Evolutionary conservation across 2,888 invertebrate species (phyloP).

Genomic region (Rhagonycha lutea): DNA sequence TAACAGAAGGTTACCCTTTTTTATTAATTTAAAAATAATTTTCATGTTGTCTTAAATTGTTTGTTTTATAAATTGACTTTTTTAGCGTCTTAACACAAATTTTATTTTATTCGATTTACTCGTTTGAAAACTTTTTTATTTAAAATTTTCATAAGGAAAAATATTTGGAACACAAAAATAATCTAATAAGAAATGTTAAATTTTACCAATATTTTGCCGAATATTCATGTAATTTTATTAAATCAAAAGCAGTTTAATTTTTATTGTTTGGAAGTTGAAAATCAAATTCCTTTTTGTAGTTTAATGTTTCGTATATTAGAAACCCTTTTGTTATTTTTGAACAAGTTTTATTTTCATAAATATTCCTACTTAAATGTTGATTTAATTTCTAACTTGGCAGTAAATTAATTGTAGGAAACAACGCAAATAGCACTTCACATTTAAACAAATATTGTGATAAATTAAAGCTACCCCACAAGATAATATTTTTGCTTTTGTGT

Average conservation of each 20-base stretch:
- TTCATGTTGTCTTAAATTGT: too few relatives aligned
- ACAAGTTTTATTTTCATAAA: background rate
- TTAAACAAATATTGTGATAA: constrained; percentile 6
- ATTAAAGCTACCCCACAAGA: constrained; percentile 17
- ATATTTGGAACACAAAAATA: background rate
- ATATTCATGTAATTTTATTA: background rate
- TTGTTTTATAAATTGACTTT: too few relatives aligned
- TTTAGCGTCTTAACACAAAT: background rate
- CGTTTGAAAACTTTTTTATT: background rate
- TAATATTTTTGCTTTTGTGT: constrained; percentile 18
- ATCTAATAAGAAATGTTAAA: background rate
- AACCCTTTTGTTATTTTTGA: background rate
- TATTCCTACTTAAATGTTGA: background rate
- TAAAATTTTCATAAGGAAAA: background rate
- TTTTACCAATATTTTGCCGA: background rate
- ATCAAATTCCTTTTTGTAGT: background rate
- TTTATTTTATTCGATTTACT: background rate
- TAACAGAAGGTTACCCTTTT: background rate
- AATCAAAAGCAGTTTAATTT: background rate
- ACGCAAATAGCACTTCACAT: constrained; percentile 1
- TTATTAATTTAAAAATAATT: too few relatives aligned
- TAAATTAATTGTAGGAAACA: constrained; percentile 1
- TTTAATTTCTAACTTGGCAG: background rate
- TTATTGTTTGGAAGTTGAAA: too few relatives aligned
- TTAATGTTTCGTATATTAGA: background rate